A percentile compares a stretch with the other conserved stretches of the same genome.
Evolutionary conservation across 2,113 vertebrate genomes (phyloP).

Genomic region (Colaptes auratus): DNA sequence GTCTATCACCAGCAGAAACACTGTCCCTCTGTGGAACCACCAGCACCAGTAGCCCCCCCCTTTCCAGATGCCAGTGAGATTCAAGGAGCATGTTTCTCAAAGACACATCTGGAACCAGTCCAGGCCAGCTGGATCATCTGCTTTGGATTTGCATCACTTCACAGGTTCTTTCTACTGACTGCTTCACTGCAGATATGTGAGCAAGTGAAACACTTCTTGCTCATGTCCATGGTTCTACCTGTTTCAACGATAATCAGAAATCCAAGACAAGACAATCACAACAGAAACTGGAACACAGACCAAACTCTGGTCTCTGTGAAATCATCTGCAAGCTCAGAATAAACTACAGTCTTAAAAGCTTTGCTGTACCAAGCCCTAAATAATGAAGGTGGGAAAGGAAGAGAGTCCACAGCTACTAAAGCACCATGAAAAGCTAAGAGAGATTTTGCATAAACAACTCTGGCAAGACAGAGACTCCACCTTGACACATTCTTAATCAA

Average conservation of each 20-base stretch:
- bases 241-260: no score
- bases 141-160: slow-evolving; percentile 3
- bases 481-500: background rate
- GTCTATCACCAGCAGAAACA: background rate
- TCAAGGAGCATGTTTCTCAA: background rate
- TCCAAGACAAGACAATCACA: background rate
- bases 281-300: background rate
- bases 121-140: slow-evolving; percentile 41
- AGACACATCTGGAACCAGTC: background rate
- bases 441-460: background rate
- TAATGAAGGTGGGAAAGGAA: background rate
- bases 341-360: background rate
- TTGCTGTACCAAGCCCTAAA: background rate
- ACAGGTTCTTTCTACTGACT: background rate
- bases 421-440: background rate
- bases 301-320: background rate
- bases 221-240: background rate
- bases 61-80: background rate
- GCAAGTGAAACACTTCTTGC: background rate
- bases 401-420: background rate
- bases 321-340: background rate
- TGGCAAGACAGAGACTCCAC: background rate
- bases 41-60: background rate
- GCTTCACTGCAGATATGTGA: background rate
- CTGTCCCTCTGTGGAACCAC: background rate